Evolutionary conservation across 2,113 vertebrate species (phyloP).

Genomic region (Pitta sordida): DNA sequence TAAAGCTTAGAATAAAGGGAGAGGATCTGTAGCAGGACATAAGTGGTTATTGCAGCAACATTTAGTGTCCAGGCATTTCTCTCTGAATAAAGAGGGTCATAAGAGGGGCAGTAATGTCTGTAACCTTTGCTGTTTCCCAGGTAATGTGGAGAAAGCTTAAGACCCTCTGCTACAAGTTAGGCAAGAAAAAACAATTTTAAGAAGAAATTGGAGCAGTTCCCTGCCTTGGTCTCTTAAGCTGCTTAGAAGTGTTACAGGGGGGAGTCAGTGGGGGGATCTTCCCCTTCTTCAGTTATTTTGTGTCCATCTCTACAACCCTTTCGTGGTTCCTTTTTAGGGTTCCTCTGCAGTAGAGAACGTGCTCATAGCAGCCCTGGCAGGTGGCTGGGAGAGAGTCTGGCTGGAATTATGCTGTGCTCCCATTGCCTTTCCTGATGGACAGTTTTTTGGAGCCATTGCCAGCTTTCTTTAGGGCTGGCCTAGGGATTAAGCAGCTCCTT

Average conservation of each 20-base stretch:
- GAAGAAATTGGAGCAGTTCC: not conserved
- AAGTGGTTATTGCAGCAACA: not conserved
- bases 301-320: not conserved
- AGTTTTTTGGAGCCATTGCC: not conserved
- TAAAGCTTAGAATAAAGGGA: not conserved
- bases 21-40: not conserved
- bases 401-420: not conserved
- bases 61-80: not conserved
- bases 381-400: not conserved
- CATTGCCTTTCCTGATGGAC: not conserved
- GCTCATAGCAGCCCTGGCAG: not conserved
- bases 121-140: not conserved
- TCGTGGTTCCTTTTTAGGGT: fast-evolving
- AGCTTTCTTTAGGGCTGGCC: not conserved
- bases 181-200: not conserved
- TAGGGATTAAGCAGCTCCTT: not conserved
- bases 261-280: not conserved
- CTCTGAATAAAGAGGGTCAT: not conserved
- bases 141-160: not conserved
- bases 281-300: not conserved
- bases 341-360: not conserved
- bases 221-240: not conserved
- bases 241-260: not conserved
- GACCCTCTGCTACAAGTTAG: not conserved
- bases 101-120: not conserved